Percentiles rank a stretch among this genome's conserved stretches.
phyloP scores from a whole-genome alignment of 2,113 vertebrate species.

The Ochotona curzoniae region DNA sequence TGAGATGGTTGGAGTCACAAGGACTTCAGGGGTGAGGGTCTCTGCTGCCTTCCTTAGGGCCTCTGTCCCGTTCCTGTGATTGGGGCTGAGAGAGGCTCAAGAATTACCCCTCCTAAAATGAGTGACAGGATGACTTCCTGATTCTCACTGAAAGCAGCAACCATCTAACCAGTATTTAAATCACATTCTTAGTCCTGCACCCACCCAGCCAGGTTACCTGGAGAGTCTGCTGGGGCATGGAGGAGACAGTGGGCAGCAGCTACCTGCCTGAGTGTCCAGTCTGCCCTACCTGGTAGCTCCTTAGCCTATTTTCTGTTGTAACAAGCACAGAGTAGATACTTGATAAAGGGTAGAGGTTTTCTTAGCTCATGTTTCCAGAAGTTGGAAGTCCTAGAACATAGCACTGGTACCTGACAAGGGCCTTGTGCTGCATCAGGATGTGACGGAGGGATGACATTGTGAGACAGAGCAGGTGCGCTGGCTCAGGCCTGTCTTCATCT shows the following conservation, averaged over 20 bases:
- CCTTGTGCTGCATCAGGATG: background rate
- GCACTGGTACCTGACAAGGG: background rate
- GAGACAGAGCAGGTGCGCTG: background rate
- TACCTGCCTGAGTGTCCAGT: background rate
- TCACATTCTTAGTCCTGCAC: background rate
- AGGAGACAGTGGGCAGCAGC: background rate
- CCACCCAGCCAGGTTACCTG: background rate
- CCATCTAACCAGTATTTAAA: fast-evolving
- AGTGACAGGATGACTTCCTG: background rate
- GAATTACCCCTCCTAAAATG: background rate
- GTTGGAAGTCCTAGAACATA: background rate
- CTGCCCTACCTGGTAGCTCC: background rate
- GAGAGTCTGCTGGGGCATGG: background rate
- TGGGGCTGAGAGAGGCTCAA: background rate
- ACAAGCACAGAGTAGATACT: background rate
- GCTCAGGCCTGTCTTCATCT: background rate
- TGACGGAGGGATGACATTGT: background rate
- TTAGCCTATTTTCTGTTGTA: background rate
- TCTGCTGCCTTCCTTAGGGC: too few species aligned
- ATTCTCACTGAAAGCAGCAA: background rate
- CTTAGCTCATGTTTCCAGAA: background rate
- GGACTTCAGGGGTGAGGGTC: background rate
- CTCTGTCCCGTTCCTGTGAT: too few species aligned
- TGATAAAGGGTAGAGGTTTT: background rate
- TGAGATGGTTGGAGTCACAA: background rate